These are phyloP conservation scores for Thereva nobilitata DNA, from an alignment of 2,888 invertebrate species.

Conservation along the genomic window DNA sequence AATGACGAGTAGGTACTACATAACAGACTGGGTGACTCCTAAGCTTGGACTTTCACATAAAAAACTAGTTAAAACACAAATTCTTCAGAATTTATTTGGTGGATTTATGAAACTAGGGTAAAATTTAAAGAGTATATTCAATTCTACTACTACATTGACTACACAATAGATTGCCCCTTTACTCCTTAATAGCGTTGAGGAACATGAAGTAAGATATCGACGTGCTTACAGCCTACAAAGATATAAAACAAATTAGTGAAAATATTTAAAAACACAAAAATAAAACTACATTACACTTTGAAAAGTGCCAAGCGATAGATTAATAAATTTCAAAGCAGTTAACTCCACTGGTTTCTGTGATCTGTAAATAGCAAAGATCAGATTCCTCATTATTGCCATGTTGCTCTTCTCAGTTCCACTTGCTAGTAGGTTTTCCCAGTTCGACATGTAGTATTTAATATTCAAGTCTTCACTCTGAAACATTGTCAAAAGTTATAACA, in stretches of 20 bases:
- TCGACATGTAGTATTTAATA: slow-evolving; percentile 31
- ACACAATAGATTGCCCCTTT: no score
- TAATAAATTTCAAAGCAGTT: slow-evolving; percentile 32
- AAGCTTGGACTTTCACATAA: no score
- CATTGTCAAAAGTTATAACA: neutral
- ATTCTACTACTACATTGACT: no score
- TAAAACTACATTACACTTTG: slow-evolving; percentile 14
- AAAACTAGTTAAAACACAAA: no score
- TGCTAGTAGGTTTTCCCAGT: slow-evolving; percentile 33
- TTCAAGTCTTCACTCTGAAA: slow-evolving; percentile 31
- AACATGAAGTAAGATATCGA: slow-evolving; percentile 38
- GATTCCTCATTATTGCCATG: slow-evolving; percentile 11
- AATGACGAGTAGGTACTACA: no score
- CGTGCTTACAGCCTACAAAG: slow-evolving; percentile 27
- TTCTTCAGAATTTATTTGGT: no score
- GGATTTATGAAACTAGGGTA: no score
- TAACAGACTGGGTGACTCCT: no score
- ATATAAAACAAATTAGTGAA: neutral
- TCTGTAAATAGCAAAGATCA: slow-evolving; percentile 30
- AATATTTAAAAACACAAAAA: neutral
- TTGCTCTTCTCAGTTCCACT: slow-evolving; percentile 15
- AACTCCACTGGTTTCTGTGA: slow-evolving; percentile 31
- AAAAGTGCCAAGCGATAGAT: slow-evolving; percentile 29
- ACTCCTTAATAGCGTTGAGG: slow-evolving; percentile 28
- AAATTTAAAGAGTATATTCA: no score